A percentile compares a stretch with the other conserved stretches of the same genome.
phyloP scores from a whole-genome alignment of 2,113 vertebrate genomes.

The Antennarius striatus region DNA sequence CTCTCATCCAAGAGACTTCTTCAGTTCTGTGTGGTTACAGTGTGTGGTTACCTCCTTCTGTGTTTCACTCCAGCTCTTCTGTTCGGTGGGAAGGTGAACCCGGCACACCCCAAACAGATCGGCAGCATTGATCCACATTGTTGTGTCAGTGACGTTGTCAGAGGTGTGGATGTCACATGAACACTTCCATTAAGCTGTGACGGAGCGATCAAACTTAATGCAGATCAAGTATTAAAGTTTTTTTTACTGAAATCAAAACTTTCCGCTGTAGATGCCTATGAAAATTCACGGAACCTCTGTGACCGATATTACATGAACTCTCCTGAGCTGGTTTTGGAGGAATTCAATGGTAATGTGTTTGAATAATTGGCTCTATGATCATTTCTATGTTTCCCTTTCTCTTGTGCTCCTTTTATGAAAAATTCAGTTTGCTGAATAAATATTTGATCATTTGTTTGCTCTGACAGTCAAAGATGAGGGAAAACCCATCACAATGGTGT shows the following conservation, averaged over 20 bases:
- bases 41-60: not conserved
- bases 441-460: slow-evolving; percentile 31
- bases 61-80: slow-evolving; percentile 83
- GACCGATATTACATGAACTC: slow-evolving; percentile 97
- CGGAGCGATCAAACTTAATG: not conserved
- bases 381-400: no score
- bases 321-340: slow-evolving; percentile 90
- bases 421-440: no score
- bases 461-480: slow-evolving; percentile 85
- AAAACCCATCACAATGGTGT: slow-evolving; percentile 89
- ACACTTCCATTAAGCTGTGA: not conserved
- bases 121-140: slow-evolving; percentile 96
- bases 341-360: slow-evolving; percentile 85
- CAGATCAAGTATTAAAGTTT: not conserved
- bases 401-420: no score
- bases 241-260: slow-evolving; percentile 2
- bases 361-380: no score
- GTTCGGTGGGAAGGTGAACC: slow-evolving; percentile 93
- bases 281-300: slow-evolving; percentile 93
- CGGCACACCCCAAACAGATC: slow-evolving; percentile 95
- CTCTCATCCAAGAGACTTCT: no score
- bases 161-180: slow-evolving; percentile 79
- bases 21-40: no score
- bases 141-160: slow-evolving; percentile 89
- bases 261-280: slow-evolving; percentile 88